Conservation (phyloP, 2,888 invertebrate species). For the Pimpla rufipes region DNA sequence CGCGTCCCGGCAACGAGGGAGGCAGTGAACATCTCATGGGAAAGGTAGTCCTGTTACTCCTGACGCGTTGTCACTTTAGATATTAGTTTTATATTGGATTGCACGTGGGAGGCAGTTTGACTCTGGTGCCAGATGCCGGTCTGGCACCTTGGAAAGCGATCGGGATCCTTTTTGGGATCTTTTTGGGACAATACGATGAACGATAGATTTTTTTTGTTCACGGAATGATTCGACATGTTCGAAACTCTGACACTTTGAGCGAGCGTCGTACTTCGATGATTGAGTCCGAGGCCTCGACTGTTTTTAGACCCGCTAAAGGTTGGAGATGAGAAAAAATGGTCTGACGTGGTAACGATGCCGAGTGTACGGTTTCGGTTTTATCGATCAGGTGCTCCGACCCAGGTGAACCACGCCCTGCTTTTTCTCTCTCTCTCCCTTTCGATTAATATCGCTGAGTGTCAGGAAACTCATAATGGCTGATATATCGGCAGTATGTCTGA, state of each 20-base stretch:
- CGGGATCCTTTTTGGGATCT: neutral
- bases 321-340: constrained; percentile 12
- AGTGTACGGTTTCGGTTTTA: constrained; percentile 74
- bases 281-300: neutral
- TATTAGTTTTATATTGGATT: constrained; percentile 80
- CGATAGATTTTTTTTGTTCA: neutral
- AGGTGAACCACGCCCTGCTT: constrained; percentile 81
- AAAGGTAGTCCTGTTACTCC: constrained; percentile 48
- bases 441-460: constrained; percentile 65
- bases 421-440: too few relatives aligned
- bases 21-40: constrained; percentile 49
- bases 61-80: constrained; percentile 73
- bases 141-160: constrained; percentile 7
- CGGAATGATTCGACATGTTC: neutral
- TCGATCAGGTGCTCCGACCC: constrained; percentile 78
- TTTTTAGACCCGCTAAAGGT: neutral
- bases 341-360: neutral
- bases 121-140: constrained; percentile 15
- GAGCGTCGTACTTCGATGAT: constrained; percentile 7
- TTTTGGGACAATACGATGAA: neutral
- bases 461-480: neutral
- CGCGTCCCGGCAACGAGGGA: neutral
- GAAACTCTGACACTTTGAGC: neutral
- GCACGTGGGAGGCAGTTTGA: constrained; percentile 47
- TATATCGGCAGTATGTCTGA: neutral